Evolutionary conservation across 2,113 vertebrate species (phyloP).

Genomic region (Bujurquina vittata): DNA sequence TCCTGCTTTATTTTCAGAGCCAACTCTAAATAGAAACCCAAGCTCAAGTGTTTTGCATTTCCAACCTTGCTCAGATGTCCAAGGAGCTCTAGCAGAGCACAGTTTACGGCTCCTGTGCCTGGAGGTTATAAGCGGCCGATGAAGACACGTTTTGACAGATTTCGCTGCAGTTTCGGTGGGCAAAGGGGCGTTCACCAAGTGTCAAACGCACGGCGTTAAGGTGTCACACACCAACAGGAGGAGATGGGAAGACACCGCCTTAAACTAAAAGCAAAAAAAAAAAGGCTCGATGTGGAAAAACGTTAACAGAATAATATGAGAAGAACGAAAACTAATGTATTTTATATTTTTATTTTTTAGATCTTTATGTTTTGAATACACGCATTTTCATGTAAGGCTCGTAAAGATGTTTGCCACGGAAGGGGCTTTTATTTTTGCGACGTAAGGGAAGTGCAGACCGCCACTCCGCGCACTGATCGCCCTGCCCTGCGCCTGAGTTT

Average conservation of each 20-base stretch:
- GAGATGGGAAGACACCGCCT: background rate
- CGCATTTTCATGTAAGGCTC: background rate
- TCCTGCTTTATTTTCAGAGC: background rate
- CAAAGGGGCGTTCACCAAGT: constrained; percentile 76
- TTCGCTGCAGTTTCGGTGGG: constrained; percentile 57
- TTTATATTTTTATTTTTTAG: too few species aligned
- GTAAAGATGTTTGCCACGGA: background rate
- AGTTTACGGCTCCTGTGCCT: background rate
- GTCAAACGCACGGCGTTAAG: constrained; percentile 67
- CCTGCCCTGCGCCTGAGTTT: constrained; percentile 63
- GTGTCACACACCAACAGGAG: rapidly evolving
- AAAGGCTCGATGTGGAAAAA: background rate
- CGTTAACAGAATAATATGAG: background rate
- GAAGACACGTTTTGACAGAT: constrained; percentile 73
- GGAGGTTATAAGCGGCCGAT: background rate
- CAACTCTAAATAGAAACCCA: background rate
- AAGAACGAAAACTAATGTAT: background rate
- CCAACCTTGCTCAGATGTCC: background rate
- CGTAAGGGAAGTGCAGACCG: background rate
- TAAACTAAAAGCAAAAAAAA: constrained; percentile 17
- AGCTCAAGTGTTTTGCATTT: background rate
- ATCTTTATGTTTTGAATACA: background rate
- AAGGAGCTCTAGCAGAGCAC: background rate
- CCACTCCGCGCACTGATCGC: constrained; percentile 56
- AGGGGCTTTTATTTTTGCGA: constrained; percentile 26